Evolutionary conservation across 2,113 vertebrate genomes (phyloP), one percentile per base, ranked within the genome.

Genomic region (Ariopsis seemanni): DNA sequence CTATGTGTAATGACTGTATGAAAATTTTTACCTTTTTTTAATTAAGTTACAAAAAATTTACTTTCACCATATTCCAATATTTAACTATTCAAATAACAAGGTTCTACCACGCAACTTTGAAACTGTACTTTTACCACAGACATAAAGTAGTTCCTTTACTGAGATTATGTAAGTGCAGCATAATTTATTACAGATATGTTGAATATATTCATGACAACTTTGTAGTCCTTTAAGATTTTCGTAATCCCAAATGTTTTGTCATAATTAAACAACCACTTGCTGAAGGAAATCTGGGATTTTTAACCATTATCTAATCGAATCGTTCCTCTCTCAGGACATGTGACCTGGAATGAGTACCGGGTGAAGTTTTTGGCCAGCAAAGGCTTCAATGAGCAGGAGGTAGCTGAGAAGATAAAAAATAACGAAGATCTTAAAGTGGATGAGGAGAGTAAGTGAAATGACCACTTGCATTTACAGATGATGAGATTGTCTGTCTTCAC

Each of bases 281-380:
- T 27, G 2, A 75, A 85, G 2, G 0, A 55, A 50, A 9, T 48
- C 42, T 20, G 22, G 18, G 60, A 65, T 22, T 5, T 52, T 27
- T 57, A 20, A 10, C 10, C 15, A 10, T 27, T 52, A 30, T 55
- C 12, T 55, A 17, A 11, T 82, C 4, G n/a, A 62, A 58, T 57
- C 48, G 14, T 79, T 58, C 18, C 50, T 84, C 48, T 89, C 86
- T 0, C 30, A 99, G 98, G 97, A 81, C 96, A 90, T 0, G 98
- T 99, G 82, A 97, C 97, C 0, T 99, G 98, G 98, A 97, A 99
- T 0, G 98, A 99, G 85, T 99, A 99, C 85, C 96, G 95, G 77
- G 92, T 98, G 0, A 99, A 98, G 89, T 99, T 98, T 88, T 88
- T 99, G 91, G 97, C 95, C 8, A 99, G 98, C 93, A 99, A 98